Conservation (phyloP, 2,797 vertebrate genomes). For the Neoniphon sammara region DNA sequence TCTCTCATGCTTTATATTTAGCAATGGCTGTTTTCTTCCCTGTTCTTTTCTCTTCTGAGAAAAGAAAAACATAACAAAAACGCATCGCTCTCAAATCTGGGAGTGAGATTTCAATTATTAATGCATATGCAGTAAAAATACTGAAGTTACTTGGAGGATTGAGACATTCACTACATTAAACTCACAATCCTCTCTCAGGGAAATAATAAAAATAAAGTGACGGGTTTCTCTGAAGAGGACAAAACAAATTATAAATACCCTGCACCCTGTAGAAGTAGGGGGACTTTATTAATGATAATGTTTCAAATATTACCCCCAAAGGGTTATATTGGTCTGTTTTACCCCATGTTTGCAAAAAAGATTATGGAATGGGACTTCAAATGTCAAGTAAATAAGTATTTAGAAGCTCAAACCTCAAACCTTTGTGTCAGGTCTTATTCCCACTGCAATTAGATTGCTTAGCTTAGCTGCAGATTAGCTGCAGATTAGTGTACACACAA, state of each 20-base stretch:
- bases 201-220: conserved; percentile 8
- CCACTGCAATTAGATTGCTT: too few relatives aligned
- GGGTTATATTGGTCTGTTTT: background rate
- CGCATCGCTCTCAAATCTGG: conserved; percentile 8
- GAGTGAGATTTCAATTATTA: conserved; percentile 44
- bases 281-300: background rate
- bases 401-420: too few relatives aligned
- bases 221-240: conserved; percentile 21
- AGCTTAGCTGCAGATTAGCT: too few relatives aligned
- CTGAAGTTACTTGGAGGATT: conserved; percentile 46
- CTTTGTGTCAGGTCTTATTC: too few relatives aligned
- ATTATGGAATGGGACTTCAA: too few relatives aligned
- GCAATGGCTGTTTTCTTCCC: conserved; percentile 4
- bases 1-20: conserved; percentile 41
- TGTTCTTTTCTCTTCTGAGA: conserved; percentile 19
- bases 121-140: conserved; percentile 38
- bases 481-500: too few relatives aligned
- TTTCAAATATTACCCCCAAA: background rate
- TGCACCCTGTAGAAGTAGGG: conserved; percentile 1
- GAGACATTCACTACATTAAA: conserved; percentile 32
- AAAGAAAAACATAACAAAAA: conserved; percentile 10
- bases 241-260: conserved; percentile 18
- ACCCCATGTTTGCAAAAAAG: background rate
- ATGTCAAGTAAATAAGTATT: too few relatives aligned
- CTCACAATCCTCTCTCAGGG: conserved; percentile 17